Evolutionary conservation across 2,888 invertebrate species (phyloP).

Genomic region (Ernsta delagoae): DNA sequence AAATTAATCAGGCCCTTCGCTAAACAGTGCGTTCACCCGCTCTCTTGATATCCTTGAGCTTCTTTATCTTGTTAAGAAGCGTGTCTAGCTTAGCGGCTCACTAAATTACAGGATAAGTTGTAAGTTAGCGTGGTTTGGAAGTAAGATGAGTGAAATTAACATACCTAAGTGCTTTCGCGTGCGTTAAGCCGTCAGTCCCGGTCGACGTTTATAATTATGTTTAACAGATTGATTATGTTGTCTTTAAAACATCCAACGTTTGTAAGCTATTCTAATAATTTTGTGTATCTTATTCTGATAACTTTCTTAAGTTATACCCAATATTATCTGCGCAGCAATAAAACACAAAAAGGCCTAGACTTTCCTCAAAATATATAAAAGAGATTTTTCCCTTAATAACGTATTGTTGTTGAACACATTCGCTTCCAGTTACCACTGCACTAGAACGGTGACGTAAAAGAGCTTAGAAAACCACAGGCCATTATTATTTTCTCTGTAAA

Average conservation of each 20-base stretch:
- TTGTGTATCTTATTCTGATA: too few relatives aligned
- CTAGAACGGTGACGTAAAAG: neutral
- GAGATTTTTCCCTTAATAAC: too few relatives aligned
- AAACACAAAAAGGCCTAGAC: too few relatives aligned
- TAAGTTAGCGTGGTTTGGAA: neutral
- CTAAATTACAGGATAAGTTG: neutral
- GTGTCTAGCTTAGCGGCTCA: neutral
- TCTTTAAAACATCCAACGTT: too few relatives aligned
- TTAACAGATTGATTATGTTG: too few relatives aligned
- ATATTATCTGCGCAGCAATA: too few relatives aligned
- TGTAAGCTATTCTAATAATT: too few relatives aligned
- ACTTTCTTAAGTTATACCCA: too few relatives aligned
- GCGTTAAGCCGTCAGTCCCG: neutral
- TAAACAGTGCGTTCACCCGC: too few relatives aligned
- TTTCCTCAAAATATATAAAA: too few relatives aligned
- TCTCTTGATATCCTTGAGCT: neutral
- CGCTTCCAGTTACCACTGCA: too few relatives aligned
- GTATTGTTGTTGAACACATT: too few relatives aligned
- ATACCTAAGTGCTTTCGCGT: neutral
- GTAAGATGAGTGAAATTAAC: slow-evolving; percentile 3
- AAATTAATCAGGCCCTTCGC: neutral
- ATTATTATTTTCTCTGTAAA: slow-evolving; percentile 1
- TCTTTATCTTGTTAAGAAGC: neutral
- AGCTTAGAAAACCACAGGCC: neutral
- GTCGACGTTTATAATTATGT: neutral